Conservation (phyloP, 2,113 vertebrate genomes). For the Baryphthengus martii region DNA sequence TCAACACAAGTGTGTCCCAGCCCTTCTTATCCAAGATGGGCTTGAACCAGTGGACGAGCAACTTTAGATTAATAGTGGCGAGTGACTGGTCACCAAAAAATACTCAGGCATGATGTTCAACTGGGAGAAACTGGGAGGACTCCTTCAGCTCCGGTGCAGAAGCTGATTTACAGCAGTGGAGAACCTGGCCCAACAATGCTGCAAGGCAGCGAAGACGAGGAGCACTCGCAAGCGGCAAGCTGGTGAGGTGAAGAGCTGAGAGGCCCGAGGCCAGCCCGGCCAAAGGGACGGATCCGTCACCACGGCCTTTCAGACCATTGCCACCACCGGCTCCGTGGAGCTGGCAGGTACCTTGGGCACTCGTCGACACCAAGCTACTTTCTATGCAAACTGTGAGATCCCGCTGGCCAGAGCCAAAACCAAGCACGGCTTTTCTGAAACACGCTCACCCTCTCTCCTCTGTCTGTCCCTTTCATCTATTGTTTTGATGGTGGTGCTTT, state of each 20-base stretch:
- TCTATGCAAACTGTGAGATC: neutral
- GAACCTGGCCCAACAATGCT: fast-evolving
- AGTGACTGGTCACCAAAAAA: too few species aligned
- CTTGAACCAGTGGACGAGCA: neutral
- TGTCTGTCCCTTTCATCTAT: neutral
- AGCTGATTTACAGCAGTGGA: neutral
- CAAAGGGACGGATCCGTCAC: neutral
- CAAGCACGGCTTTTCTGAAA: neutral
- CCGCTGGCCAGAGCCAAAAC: neutral
- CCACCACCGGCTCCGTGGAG: neutral
- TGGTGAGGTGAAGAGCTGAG: neutral
- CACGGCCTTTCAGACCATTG: neutral
- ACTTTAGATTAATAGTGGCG: neutral
- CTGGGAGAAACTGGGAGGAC: neutral
- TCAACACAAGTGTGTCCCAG: fast-evolving
- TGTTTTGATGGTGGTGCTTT: neutral
- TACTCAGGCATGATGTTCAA: neutral
- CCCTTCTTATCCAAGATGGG: neutral
- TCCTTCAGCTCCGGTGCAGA: neutral
- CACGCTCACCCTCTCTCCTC: neutral
- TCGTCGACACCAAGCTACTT: neutral
- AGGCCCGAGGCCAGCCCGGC: neutral
- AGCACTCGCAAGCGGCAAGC: neutral
- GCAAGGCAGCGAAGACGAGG: fast-evolving
- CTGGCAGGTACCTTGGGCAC: constrained; percentile 10